Base-by-base conservation (phyloP, 1,140 invertebrate genomes). In the Halyomorpha halys region DNA sequence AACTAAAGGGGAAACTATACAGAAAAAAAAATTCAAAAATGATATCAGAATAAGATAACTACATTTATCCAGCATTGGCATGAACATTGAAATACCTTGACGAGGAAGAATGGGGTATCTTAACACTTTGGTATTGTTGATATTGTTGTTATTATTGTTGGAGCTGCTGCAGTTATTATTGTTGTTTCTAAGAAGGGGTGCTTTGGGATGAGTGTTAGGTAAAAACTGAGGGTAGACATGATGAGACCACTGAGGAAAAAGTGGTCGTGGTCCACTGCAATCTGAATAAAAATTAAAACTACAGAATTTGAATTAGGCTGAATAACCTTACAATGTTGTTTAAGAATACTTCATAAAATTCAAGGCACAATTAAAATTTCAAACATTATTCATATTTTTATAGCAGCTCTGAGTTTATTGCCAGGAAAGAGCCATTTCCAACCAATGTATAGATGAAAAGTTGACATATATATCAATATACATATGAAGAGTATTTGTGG, bases 191-290 rank as follows among this genome's bases (percentile, higher is more conserved):
- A 59, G 72, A 65, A 78, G 69, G 64, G 71, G 69, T 44, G 82
- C 80, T 76, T 84, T 84, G 68, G 87, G 86, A 78, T 90, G 87
- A 76, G 86, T 85, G 75, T 87, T 87, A 69, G 89, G 88, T 76
- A 91, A 82, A 80, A 91, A 91, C 83, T 91, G 89, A 69, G 89
- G 89, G 77, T 91, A 91, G 72, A 91, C 89, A 79, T 91, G 89
- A 78, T 91, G 89, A 70, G 89, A 91, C 89, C 90, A 91, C 79
- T 91, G 89, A 70, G 89, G 89, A 76, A 91, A 92, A 73, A 91
- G 80, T 71, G 90, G 89, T 74, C 88, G 81, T 59, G 71, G 66
- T 68, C 72, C 72, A 69, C 69, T 67, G 65, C 67, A 70, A 68
- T 69, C 68, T 70, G 67, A 27, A 62, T 64, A 59, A 67, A 64